Evolutionary conservation across 2,888 invertebrate genomes (phyloP).

Genomic region (Cerastis leucographa): DNA sequence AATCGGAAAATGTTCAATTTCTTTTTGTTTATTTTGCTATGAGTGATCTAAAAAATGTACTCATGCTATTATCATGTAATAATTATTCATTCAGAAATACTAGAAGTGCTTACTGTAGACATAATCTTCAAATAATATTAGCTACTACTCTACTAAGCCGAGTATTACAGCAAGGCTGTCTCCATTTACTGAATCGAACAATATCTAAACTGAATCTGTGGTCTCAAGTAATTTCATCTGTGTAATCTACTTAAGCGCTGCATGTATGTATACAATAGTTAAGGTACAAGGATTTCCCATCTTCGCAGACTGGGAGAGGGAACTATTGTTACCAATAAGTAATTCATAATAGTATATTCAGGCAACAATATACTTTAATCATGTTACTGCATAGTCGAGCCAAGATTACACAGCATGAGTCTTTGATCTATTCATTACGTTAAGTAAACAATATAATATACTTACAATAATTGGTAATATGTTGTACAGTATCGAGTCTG

Average conservation of each 20-base stretch:
- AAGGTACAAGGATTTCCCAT: slow-evolving; percentile 62
- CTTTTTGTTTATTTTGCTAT: background rate
- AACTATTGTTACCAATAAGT: slow-evolving; percentile 54
- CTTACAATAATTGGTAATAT: slow-evolving; percentile 43
- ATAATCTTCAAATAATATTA: slow-evolving; percentile 36
- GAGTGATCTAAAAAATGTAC: background rate
- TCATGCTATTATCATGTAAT: background rate
- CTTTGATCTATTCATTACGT: slow-evolving; percentile 57
- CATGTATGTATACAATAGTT: slow-evolving; percentile 52
- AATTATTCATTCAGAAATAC: slow-evolving; percentile 4
- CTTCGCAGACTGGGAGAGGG: slow-evolving; percentile 15
- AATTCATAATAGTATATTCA: slow-evolving; percentile 40
- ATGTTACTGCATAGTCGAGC: slow-evolving; percentile 39
- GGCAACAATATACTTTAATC: slow-evolving; percentile 46
- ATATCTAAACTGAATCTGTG: slow-evolving; percentile 53
- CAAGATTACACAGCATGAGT: slow-evolving; percentile 49
- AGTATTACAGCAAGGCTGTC: slow-evolving; percentile 36
- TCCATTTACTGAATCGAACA: slow-evolving; percentile 63
- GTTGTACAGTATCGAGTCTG: slow-evolving; percentile 15
- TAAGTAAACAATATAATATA: slow-evolving; percentile 47
- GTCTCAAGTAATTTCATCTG: slow-evolving; percentile 60
- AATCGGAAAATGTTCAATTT: background rate
- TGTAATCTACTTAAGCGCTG: slow-evolving; percentile 57
- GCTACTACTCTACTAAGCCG: slow-evolving; percentile 24
- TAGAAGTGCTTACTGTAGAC: slow-evolving; percentile 2